Evolutionary conservation across 2,797 vertebrate species (phyloP).

Genomic region (Enteromius thamalakanensis): DNA sequence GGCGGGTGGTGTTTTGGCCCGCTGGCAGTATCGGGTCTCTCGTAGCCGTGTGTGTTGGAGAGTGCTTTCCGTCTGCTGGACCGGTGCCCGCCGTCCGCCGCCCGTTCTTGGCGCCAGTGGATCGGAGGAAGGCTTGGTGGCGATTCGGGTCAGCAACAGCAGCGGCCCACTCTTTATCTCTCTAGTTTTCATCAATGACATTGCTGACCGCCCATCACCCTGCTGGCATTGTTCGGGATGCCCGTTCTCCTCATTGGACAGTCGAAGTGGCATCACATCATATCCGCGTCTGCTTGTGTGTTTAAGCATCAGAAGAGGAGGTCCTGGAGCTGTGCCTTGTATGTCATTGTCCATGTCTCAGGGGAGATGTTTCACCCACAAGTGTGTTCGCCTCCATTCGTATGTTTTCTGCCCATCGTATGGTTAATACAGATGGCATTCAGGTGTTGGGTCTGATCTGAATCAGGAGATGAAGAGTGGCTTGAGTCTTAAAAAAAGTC

Average conservation of each 20-base stretch:
- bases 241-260: conserved; percentile 64
- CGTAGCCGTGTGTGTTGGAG: conserved; percentile 80
- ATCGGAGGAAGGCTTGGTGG: conserved; percentile 83
- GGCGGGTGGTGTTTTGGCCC: conserved; percentile 77
- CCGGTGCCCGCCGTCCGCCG: conserved; percentile 72
- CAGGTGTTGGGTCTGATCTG: neutral
- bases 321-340: conserved; percentile 60
- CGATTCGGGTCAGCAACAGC: conserved; percentile 79
- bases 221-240: conserved; percentile 59
- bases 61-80: conserved; percentile 81
- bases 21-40: conserved; percentile 80
- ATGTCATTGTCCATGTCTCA: conserved; percentile 64
- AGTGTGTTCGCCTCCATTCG: conserved; percentile 20
- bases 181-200: conserved; percentile 38
- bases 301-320: conserved; percentile 41
- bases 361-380: conserved; percentile 40
- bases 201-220: conserved; percentile 41
- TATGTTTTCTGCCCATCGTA: conserved; percentile 17
- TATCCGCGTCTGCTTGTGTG: conserved; percentile 43
- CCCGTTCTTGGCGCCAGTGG: conserved; percentile 76
- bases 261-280: conserved; percentile 39
- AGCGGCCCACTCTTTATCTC: conserved; percentile 33
- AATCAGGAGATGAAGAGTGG: neutral
- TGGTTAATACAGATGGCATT: conserved; percentile 44
- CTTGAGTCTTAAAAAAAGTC: neutral